Percentiles rank a stretch among this genome's conserved stretches.
Conservation (phyloP, 2,888 invertebrate genomes). For the Nebria salina region DNA sequence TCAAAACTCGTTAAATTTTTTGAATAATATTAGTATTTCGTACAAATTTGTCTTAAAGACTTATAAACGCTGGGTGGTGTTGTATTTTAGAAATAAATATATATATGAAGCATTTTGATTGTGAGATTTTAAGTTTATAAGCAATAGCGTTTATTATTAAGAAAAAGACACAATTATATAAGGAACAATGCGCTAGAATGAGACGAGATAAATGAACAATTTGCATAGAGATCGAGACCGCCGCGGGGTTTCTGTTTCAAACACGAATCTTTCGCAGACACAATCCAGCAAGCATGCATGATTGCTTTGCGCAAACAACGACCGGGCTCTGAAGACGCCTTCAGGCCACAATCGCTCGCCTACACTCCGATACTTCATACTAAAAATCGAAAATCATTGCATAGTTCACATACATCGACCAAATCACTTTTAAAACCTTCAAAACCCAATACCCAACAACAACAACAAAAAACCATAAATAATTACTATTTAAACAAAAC, state of each 20-base stretch:
- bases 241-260: not conserved
- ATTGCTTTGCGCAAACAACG: not conserved
- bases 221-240: not conserved
- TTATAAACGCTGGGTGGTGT: no score
- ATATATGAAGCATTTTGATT: not conserved
- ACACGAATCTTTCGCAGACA: not conserved
- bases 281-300: constrained; percentile 1
- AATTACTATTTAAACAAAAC: no score
- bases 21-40: not conserved
- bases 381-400: not conserved
- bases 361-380: not conserved
- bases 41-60: no score
- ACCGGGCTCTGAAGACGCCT: not conserved
- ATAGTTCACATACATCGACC: not conserved
- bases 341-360: not conserved
- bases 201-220: not conserved
- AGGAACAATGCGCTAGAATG: not conserved
- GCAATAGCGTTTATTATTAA: not conserved
- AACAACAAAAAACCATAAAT: no score
- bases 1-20: not conserved
- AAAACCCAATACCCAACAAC: no score
- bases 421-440: no score
- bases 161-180: not conserved
- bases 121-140: not conserved
- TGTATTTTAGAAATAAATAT: no score